Evolutionary conservation across 2,797 vertebrate genomes (phyloP), one percentile per base, ranked within the genome.

Genomic region (Smutsia gigantea): DNA sequence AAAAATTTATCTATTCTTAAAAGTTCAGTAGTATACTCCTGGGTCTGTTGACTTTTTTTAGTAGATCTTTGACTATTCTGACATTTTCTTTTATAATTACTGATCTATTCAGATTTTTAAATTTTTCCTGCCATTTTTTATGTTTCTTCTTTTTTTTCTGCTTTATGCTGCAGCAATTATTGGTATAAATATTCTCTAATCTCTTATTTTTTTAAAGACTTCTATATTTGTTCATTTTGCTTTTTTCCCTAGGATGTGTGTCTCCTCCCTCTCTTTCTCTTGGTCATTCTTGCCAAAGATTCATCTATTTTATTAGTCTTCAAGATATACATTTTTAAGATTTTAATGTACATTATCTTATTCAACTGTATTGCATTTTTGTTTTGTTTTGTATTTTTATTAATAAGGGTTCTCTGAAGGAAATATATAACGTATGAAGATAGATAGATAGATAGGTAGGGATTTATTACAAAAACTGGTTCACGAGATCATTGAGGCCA

Each of bases 1-100:
- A 46, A 46, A 46, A 46, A 11, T 46, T 46, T 46, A 15, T 86
- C 46, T 66, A 17, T 71, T 71, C 21, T 71, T 83, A 51, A 57
- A 83, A 81, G 27, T 51, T 93, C 63, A 63, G 15, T 59, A 42
- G 37, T 64, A 77, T 84, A 78, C 34, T 39, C 69, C n/a, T 25
- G 23, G 1, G 19, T 90, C 66, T 81, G 21, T 59, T 87, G 46
- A 6, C 8, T 42, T 51, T 89, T 63, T 31, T 4, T 7, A 3
- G 31, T 84, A n/a, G 31, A 29, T 79, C 31, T 92, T 96, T 64
- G 37, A 71, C n/a, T 78, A 14, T 6, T 42, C 21, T 78, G 39
- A 84, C 21, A 75, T 92, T 88, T 88, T 92, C 46, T 92, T 72
- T 27, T 87, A 29, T 66, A 78, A 78, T 84, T 69, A 51, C 17